phyloP scores from a whole-genome alignment of 2,113 vertebrate genomes.

The Scolopax mira region DNA sequence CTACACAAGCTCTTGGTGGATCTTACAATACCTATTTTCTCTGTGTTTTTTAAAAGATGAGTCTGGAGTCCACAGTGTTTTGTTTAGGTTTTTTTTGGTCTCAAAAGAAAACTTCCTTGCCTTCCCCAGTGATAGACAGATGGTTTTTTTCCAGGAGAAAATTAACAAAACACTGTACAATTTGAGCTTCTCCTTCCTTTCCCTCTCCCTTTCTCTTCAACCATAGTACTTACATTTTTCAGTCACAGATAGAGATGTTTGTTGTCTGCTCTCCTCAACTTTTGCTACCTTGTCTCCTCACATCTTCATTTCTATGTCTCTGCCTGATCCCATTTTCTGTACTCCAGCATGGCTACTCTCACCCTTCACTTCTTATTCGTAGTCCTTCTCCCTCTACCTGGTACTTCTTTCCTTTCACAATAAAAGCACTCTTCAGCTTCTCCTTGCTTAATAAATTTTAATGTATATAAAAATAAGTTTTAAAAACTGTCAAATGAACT shows the following conservation, averaged over 20 bases:
- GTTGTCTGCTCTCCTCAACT: background rate
- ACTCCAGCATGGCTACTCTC: background rate
- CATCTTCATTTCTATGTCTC: background rate
- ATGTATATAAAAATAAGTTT: background rate
- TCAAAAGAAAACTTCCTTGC: background rate
- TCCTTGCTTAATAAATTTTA: background rate
- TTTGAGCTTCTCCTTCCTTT: background rate
- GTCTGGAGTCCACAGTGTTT: background rate
- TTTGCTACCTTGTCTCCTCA: background rate
- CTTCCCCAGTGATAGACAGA: background rate
- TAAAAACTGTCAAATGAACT: background rate
- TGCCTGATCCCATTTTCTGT: background rate
- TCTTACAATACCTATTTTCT: background rate
- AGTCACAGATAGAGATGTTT: background rate
- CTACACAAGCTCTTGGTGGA: background rate
- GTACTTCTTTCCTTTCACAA: background rate
- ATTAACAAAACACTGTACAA: background rate
- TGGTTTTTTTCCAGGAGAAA: background rate
- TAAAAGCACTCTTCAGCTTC: background rate
- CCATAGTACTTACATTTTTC: background rate
- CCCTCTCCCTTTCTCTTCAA: background rate
- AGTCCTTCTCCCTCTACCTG: background rate
- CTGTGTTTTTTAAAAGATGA: background rate
- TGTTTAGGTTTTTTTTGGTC: background rate
- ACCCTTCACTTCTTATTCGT: background rate